phyloP scores from a whole-genome alignment of 2,888 invertebrate genomes.

The Dinocampus coccinellae region DNA sequence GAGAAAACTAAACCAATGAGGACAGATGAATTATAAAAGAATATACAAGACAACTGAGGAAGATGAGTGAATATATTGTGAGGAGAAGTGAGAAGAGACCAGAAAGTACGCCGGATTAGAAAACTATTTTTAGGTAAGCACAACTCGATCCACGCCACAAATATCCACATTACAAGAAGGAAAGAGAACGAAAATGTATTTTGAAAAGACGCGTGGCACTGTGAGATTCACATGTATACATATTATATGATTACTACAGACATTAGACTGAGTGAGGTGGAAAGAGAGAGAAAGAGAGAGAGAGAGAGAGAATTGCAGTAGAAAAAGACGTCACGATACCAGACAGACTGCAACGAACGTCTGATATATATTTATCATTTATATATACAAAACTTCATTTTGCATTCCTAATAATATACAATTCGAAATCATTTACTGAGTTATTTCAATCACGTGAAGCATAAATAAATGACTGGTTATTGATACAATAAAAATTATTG shows the following conservation, averaged over 20 bases:
- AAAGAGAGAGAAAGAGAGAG: neutral
- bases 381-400: neutral
- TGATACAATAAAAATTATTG: neutral
- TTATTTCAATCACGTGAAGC: neutral
- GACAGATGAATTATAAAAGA: slow-evolving; percentile 6
- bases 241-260: neutral
- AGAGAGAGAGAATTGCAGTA: neutral
- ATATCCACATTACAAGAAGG: slow-evolving; percentile 39
- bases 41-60: slow-evolving; percentile 12
- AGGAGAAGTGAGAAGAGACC: slow-evolving; percentile 33
- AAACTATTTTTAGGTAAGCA: slow-evolving; percentile 58
- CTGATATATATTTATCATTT: neutral
- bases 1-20: neutral
- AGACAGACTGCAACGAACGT: slow-evolving; percentile 1
- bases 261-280: neutral
- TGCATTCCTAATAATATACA: neutral
- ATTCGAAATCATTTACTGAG: neutral
- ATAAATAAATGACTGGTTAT: neutral
- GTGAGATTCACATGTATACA: neutral
- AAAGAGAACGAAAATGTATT: slow-evolving; percentile 25
- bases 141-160: slow-evolving; percentile 52
- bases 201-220: slow-evolving; percentile 21
- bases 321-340: neutral
- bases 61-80: slow-evolving; percentile 23
- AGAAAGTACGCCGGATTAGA: slow-evolving; percentile 49